Conservation (phyloP, 2,797 vertebrate species). For the Sphaeramia orbicularis region DNA sequence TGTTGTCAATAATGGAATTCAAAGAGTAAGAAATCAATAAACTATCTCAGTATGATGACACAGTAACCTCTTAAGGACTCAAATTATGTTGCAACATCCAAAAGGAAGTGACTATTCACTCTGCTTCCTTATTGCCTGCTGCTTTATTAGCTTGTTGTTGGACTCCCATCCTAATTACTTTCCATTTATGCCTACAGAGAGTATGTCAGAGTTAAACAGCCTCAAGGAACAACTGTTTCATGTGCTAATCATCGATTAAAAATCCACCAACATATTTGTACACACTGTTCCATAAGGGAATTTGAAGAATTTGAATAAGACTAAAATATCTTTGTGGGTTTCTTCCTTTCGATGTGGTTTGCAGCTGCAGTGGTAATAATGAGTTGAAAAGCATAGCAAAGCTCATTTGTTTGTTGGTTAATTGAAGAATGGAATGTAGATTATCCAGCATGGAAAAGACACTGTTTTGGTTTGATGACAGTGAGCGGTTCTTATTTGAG, state of each 20-base stretch:
- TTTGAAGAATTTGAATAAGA: conserved; percentile 43
- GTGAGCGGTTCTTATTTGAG: conserved; percentile 32
- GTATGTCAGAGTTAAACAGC: conserved; percentile 57
- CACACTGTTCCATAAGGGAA: conserved; percentile 33
- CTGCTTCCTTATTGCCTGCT: conserved; percentile 42
- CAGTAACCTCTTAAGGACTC: conserved; percentile 44
- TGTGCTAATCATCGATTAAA: conserved; percentile 64
- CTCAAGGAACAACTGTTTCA: conserved; percentile 48
- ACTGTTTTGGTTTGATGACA: conserved; percentile 49
- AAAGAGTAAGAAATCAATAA: conserved; percentile 71
- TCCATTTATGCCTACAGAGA: conserved; percentile 55
- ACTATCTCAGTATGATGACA: conserved; percentile 61
- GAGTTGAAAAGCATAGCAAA: conserved; percentile 51
- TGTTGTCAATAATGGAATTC: conserved; percentile 50
- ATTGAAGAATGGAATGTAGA: conserved; percentile 48
- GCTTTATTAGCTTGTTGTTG: conserved; percentile 60
- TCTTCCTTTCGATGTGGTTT: conserved; percentile 36
- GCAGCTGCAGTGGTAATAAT: conserved; percentile 48
- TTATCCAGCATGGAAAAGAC: conserved; percentile 37
- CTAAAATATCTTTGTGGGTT: conserved; percentile 41
- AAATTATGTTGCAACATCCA: conserved; percentile 50
- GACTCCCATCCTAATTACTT: conserved; percentile 61
- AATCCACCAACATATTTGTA: conserved; percentile 54
- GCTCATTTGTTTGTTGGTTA: conserved; percentile 62
- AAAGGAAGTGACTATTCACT: conserved; percentile 24